These are phyloP conservation scores for Sparidentex hasta DNA, from an alignment of 2,797 vertebrate genomes.

Conservation along the genomic window DNA sequence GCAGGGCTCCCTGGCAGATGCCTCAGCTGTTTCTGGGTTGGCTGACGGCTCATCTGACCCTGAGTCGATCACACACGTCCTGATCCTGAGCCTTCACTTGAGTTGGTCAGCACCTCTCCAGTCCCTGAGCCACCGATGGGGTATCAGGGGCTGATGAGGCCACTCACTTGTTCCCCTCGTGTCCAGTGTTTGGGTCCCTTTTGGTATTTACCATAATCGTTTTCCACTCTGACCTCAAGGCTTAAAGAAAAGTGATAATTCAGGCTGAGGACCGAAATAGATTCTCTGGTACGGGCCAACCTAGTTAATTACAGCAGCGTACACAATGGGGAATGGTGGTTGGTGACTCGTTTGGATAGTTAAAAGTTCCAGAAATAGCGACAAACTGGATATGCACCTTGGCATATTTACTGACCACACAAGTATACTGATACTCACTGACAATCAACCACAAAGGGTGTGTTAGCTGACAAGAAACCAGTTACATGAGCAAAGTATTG, in stretches of 20 bases:
- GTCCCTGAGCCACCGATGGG: too few species aligned
- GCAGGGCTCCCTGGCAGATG: too few species aligned
- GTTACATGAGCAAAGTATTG: conserved; percentile 4
- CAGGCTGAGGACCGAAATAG: conserved; percentile 54
- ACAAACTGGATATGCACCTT: conserved; percentile 1
- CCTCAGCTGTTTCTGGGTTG: too few species aligned
- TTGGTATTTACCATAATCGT: too few species aligned
- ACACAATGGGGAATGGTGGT: conserved; percentile 33
- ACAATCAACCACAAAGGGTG: not conserved
- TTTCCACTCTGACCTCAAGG: conserved; percentile 30
- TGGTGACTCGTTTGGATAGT: conserved; percentile 17
- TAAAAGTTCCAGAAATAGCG: conserved; percentile 25
- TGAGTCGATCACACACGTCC: too few species aligned
- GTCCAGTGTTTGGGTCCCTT: too few species aligned
- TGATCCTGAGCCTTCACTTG: too few species aligned
- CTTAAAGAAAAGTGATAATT: conserved; percentile 46
- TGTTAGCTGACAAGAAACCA: conserved; percentile 27
- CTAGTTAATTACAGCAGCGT: conserved; percentile 48
- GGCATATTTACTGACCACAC: conserved; percentile 13
- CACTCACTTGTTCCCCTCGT: too few species aligned
- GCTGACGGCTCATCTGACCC: too few species aligned
- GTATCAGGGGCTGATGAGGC: too few species aligned
- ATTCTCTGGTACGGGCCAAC: conserved; percentile 43
- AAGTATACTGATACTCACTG: not conserved
- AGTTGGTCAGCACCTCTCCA: too few species aligned